phyloP scores from a whole-genome alignment of 2,797 vertebrate species.

The Cygnus olor region DNA sequence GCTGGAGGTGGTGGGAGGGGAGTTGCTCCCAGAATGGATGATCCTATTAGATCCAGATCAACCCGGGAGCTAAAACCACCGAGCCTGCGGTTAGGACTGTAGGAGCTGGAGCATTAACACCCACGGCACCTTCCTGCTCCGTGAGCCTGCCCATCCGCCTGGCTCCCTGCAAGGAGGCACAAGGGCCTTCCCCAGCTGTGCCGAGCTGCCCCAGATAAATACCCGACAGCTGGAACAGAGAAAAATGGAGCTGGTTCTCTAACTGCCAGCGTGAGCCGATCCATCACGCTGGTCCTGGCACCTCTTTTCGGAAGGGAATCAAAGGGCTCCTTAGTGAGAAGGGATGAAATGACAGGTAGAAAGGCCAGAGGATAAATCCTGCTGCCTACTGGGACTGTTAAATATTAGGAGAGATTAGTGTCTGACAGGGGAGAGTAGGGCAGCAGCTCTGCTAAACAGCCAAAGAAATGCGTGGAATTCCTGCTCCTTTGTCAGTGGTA shows the following conservation, averaged over 20 bases:
- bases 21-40: slow-evolving; percentile 4
- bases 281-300: slow-evolving; percentile 75
- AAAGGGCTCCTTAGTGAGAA: slow-evolving; percentile 76
- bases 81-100: slow-evolving; percentile 45
- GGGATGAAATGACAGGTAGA: slow-evolving; percentile 78
- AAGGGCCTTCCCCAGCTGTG: slow-evolving; percentile 62
- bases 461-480: slow-evolving; percentile 75
- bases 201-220: slow-evolving; percentile 63
- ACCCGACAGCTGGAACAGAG: slow-evolving; percentile 68
- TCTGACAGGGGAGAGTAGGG: slow-evolving; percentile 75
- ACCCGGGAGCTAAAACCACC: slow-evolving; percentile 5
- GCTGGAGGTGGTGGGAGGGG: neutral
- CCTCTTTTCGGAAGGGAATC: slow-evolving; percentile 75
- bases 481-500: slow-evolving; percentile 67
- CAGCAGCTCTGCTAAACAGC: slow-evolving; percentile 70
- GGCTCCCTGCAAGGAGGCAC: slow-evolving; percentile 33
- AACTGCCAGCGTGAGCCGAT: slow-evolving; percentile 72
- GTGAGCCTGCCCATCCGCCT: neutral
- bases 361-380: slow-evolving; percentile 75
- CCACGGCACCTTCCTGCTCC: neutral
- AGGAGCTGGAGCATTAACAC: slow-evolving; percentile 47
- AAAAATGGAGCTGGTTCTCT: slow-evolving; percentile 64
- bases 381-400: slow-evolving; percentile 76
- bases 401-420: slow-evolving; percentile 78
- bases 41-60: slow-evolving; percentile 47